phyloP scores from a whole-genome alignment of 2,888 invertebrate species.

The Andrena flavipes region DNA sequence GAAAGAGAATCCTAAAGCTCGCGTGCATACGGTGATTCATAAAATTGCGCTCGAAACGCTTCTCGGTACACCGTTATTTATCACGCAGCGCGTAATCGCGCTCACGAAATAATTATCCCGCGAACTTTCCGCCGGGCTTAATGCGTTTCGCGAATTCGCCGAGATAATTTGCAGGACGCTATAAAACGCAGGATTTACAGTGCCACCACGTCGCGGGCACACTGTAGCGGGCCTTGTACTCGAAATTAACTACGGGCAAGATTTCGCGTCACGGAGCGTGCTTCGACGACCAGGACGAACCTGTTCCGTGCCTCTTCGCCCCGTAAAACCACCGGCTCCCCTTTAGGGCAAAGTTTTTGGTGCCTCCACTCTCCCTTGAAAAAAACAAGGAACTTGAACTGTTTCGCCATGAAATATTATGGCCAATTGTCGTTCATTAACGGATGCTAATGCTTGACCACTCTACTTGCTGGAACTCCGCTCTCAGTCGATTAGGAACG shows the following conservation, averaged over 20 bases:
- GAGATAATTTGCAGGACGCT: conserved; percentile 31
- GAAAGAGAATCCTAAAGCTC: conserved; percentile 19
- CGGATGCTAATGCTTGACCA: too few relatives aligned
- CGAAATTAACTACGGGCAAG: conserved; percentile 26
- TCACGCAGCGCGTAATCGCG: conserved; percentile 4
- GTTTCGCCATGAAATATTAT: neutral
- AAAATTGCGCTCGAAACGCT: conserved; percentile 9
- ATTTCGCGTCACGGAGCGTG: conserved; percentile 30
- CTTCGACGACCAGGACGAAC: conserved; percentile 40
- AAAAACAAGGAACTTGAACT: neutral
- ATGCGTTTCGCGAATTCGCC: conserved; percentile 27
- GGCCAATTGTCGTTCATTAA: neutral
- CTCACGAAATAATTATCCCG: conserved; percentile 32
- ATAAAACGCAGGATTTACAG: conserved; percentile 41
- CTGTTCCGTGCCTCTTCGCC: conserved; percentile 43
- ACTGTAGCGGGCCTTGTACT: conserved; percentile 1
- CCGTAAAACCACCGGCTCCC: conserved; percentile 24
- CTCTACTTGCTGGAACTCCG: too few relatives aligned
- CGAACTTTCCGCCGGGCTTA: conserved; percentile 2
- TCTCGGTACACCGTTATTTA: conserved; percentile 29
- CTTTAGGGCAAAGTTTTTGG: conserved; percentile 32
- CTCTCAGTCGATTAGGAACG: neutral
- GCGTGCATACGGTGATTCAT: conserved; percentile 27
- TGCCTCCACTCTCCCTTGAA: neutral
- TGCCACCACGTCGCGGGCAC: neutral